Percentiles rank a stretch among this genome's conserved stretches.
phyloP scores from a whole-genome alignment of 2,113 vertebrate species.

The Lanius collurio region DNA sequence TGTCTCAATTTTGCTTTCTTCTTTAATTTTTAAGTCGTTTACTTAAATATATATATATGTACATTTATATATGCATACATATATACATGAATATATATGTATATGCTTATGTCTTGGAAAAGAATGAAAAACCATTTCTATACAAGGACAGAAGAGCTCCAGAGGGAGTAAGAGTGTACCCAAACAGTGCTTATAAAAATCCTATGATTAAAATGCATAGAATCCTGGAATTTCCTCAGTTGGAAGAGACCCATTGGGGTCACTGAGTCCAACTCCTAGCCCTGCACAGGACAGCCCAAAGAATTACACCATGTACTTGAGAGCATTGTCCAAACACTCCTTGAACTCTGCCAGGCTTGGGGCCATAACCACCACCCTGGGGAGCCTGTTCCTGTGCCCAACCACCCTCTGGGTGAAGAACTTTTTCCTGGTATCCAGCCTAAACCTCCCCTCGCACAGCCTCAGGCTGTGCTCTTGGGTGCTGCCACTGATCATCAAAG shows the following conservation, averaged over 20 bases:
- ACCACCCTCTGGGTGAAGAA: neutral
- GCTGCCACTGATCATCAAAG: neutral
- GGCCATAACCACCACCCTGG: no score
- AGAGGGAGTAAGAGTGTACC: neutral
- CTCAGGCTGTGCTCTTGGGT: rapidly evolving
- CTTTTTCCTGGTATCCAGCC: rapidly evolving
- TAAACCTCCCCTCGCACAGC: neutral
- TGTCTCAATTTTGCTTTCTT: neutral
- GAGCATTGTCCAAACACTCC: neutral
- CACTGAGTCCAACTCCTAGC: neutral
- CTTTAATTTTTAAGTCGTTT: neutral
- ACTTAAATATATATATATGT: neutral
- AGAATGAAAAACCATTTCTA: neutral
- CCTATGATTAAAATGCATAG: neutral
- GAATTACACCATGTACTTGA: no score
- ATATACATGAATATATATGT: no score
- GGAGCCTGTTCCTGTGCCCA: no score
- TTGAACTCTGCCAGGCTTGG: neutral
- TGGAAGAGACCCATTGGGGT: rapidly evolving
- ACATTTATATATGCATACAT: no score
- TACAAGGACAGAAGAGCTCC: neutral
- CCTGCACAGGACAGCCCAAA: neutral
- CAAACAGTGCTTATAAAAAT: neutral
- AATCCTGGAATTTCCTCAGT: neutral
- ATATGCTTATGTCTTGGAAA: neutral